A percentile compares a stretch with the other conserved stretches of the same genome.
These are phyloP conservation scores for Sebastolobus alascanus DNA, from an alignment of 2,797 vertebrate species.

Conservation along the genomic window DNA sequence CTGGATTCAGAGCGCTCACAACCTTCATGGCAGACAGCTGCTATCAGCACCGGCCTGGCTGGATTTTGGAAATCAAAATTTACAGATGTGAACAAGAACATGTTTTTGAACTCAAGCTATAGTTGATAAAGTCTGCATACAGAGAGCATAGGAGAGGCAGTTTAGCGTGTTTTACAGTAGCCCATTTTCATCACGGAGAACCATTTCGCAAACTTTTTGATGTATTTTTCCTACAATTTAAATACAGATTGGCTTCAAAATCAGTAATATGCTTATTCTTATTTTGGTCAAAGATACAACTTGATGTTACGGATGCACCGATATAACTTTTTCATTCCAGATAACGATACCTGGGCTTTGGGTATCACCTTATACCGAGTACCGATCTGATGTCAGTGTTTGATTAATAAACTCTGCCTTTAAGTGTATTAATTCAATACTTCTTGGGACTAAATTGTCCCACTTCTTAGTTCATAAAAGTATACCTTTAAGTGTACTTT, in stretches of 20 bases:
- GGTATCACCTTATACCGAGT: too few relatives aligned
- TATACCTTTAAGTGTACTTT: too few relatives aligned
- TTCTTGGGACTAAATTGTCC: too few relatives aligned
- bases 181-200: neutral
- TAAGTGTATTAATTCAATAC: too few relatives aligned
- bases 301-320: too few relatives aligned
- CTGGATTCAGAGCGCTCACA: slow-evolving; percentile 52
- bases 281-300: too few relatives aligned
- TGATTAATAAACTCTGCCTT: too few relatives aligned
- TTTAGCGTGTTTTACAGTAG: neutral
- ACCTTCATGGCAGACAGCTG: slow-evolving; percentile 45
- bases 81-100: slow-evolving; percentile 19
- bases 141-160: neutral
- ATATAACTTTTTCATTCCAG: too few relatives aligned
- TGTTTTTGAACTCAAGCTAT: neutral
- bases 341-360: too few relatives aligned
- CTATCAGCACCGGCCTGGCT: slow-evolving; percentile 21
- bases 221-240: neutral
- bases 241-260: neutral
- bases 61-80: slow-evolving; percentile 9
- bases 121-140: neutral
- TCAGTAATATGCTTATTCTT: too few relatives aligned
- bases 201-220: neutral
- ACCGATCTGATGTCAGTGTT: too few relatives aligned
- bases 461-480: too few relatives aligned